phyloP scores from a whole-genome alignment of 2,113 vertebrate species.

The Albula glossodonta region DNA sequence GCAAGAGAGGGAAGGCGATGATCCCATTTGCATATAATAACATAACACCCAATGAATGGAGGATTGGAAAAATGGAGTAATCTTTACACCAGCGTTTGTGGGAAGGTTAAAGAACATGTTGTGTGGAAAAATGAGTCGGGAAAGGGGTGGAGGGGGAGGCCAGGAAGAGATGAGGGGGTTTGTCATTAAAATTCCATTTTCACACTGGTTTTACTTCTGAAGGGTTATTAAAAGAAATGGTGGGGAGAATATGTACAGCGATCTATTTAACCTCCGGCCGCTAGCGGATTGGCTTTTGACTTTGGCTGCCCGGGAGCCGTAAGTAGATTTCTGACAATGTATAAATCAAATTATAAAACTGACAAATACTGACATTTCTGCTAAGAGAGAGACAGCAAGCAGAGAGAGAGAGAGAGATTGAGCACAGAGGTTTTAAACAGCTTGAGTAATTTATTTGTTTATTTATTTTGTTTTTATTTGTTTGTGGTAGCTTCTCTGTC shows the following conservation, averaged over 20 bases:
- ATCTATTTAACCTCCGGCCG: constrained; percentile 56
- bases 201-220: constrained; percentile 46
- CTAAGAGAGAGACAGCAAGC: constrained; percentile 41
- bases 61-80: neutral
- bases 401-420: neutral
- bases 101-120: constrained; percentile 8
- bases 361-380: constrained; percentile 57
- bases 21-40: neutral
- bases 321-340: constrained; percentile 56
- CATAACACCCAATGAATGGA: neutral
- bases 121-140: neutral
- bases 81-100: neutral
- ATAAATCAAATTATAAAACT: constrained; percentile 63
- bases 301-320: constrained; percentile 46
- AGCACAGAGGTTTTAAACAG: constrained; percentile 5
- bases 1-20: neutral
- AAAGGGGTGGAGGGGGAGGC: neutral
- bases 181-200: constrained; percentile 55
- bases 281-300: constrained; percentile 48
- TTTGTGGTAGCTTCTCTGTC: neutral
- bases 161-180: neutral
- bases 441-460: constrained; percentile 30
- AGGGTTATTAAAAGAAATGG: constrained; percentile 56
- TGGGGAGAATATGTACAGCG: constrained; percentile 53
- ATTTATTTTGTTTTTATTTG: constrained; percentile 18